These are phyloP conservation scores for Ammospiza maritima DNA, from an alignment of 2,797 vertebrate genomes.

Conservation along the genomic window DNA sequence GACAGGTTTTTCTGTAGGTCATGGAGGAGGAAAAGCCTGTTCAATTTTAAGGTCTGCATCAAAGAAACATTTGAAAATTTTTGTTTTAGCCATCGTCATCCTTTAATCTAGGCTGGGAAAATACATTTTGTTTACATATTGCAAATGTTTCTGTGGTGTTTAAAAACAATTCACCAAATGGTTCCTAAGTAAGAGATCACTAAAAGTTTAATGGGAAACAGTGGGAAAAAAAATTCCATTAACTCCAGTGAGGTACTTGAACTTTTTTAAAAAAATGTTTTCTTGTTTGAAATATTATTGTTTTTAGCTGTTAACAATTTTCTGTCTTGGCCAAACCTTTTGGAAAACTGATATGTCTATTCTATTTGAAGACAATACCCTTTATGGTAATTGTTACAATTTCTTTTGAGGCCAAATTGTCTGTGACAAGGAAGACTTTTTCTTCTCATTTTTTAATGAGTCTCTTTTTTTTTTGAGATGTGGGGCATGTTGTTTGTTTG, in stretches of 20 bases:
- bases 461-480: background rate
- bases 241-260: background rate
- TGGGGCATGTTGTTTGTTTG: background rate
- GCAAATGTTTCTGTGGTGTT: background rate
- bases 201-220: background rate
- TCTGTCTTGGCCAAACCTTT: background rate
- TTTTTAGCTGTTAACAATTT: background rate
- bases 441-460: background rate
- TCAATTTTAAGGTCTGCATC: background rate
- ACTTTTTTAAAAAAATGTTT: background rate
- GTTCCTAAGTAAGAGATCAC: background rate
- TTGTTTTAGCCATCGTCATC: background rate
- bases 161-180: background rate
- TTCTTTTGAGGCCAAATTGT: background rate
- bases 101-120: background rate
- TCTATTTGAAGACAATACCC: background rate
- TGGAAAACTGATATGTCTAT: background rate
- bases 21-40: background rate
- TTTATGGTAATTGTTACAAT: background rate
- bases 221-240: background rate
- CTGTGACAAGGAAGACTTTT: background rate
- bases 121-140: background rate
- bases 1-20: background rate
- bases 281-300: background rate
- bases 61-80: background rate